A percentile compares a stretch with the other conserved stretches of the same genome.
Conservation (phyloP, 1,140 invertebrate species). For the Drosophila ananassae region DNA sequence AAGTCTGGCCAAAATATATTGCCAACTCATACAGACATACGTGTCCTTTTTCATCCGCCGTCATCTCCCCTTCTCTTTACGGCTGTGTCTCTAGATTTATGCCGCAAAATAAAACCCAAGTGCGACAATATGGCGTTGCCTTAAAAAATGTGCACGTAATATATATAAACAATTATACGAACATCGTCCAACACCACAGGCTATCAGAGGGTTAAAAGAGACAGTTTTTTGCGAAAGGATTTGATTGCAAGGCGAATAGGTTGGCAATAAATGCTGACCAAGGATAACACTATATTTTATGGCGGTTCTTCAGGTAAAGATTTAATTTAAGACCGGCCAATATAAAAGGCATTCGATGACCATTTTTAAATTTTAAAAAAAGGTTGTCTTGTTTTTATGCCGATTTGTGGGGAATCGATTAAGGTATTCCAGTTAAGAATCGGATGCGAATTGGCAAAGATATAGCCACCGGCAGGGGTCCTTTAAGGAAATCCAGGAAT, state of each 20-base stretch:
- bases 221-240: neutral
- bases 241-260: conserved; percentile 2
- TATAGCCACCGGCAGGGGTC: too few relatives aligned
- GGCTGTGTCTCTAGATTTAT: conserved; percentile 59
- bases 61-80: neutral
- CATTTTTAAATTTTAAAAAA: too few relatives aligned
- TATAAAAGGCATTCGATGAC: too few relatives aligned
- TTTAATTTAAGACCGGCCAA: neutral
- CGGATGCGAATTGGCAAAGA: too few relatives aligned
- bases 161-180: conserved; percentile 73
- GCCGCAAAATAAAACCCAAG: conserved; percentile 74
- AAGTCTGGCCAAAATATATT: conserved; percentile 72
- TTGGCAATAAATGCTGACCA: conserved; percentile 7
- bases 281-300: conserved; percentile 2
- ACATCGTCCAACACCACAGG: conserved; percentile 1
- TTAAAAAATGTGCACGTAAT: conserved; percentile 56
- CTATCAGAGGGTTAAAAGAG: neutral
- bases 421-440: too few relatives aligned
- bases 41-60: conserved; percentile 24
- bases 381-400: too few relatives aligned
- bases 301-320: neutral
- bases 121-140: conserved; percentile 71
- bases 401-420: too few relatives aligned
- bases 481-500: too few relatives aligned
- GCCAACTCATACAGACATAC: conserved; percentile 60